Percentiles rank a stretch among this genome's conserved stretches.
Conservation (phyloP, 2,888 invertebrate species). For the Tolmerus cingulatus region DNA sequence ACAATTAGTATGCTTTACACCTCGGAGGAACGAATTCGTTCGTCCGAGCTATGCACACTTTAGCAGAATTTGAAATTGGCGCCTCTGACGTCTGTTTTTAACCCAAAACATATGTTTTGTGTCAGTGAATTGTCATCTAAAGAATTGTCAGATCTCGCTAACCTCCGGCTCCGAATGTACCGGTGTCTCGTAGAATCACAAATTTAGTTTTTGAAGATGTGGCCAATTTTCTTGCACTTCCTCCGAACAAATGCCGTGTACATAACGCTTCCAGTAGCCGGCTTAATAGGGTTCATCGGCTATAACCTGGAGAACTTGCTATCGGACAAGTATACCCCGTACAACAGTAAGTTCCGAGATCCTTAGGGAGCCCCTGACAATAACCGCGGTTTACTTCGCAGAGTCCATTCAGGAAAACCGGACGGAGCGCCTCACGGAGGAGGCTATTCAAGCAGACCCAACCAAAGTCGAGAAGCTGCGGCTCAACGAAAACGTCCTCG, state of each 20-base stretch:
- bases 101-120: background rate
- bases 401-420: constrained; percentile 79
- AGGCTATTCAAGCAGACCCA: constrained; percentile 67
- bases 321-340: constrained; percentile 80
- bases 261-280: constrained; percentile 83
- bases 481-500: constrained; percentile 72
- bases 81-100: background rate
- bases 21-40: no score
- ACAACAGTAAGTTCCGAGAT: constrained; percentile 67
- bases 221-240: constrained; percentile 75
- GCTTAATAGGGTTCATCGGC: constrained; percentile 82
- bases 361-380: background rate
- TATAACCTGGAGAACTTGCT: constrained; percentile 82
- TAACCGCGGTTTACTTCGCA: constrained; percentile 56
- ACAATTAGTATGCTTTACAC: background rate
- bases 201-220: constrained; percentile 68
- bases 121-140: background rate
- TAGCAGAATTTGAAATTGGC: background rate
- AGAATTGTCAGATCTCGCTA: background rate
- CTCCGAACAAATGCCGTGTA: constrained; percentile 79
- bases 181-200: background rate
- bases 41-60: no score
- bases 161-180: background rate
- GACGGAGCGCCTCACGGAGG: constrained; percentile 71
- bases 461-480: constrained; percentile 74